phyloP scores from a whole-genome alignment of 2,797 vertebrate species.

The Oceanodroma leucorhoa region DNA sequence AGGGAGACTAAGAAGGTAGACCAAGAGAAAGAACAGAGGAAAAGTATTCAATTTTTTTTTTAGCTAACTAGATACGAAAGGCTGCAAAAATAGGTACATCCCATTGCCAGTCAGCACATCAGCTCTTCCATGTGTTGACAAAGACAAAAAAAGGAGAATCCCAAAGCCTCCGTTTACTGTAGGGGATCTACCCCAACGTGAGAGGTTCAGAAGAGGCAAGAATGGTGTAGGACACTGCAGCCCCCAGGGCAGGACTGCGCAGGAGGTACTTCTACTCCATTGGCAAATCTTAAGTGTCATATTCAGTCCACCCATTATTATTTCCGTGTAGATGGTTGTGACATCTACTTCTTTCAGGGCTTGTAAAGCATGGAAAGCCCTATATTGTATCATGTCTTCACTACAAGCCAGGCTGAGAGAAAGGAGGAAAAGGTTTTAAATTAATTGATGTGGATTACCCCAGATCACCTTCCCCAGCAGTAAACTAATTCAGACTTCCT shows the following conservation, averaged over 20 bases:
- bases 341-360: not conserved
- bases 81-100: not conserved
- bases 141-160: slow-evolving; percentile 19
- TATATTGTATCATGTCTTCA: not conserved
- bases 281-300: not conserved
- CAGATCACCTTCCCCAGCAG: not conserved
- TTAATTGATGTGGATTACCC: not conserved
- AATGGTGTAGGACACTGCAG: not conserved
- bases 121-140: not conserved
- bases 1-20: not conserved
- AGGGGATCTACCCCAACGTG: not conserved
- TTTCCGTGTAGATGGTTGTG: not conserved
- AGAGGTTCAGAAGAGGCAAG: not conserved
- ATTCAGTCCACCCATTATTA: not conserved
- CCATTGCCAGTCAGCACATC: not conserved
- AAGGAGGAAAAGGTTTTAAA: not conserved
- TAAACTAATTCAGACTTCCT: not conserved
- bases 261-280: not conserved
- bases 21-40: not conserved
- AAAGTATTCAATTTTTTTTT: not conserved
- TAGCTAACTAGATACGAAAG: not conserved
- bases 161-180: not conserved
- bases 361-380: not conserved
- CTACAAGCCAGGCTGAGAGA: not conserved
- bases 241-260: not conserved